Evolutionary conservation across 1,140 invertebrate genomes (phyloP), one percentile per base, ranked within the genome.

Genomic region (Camponotus floridanus): DNA sequence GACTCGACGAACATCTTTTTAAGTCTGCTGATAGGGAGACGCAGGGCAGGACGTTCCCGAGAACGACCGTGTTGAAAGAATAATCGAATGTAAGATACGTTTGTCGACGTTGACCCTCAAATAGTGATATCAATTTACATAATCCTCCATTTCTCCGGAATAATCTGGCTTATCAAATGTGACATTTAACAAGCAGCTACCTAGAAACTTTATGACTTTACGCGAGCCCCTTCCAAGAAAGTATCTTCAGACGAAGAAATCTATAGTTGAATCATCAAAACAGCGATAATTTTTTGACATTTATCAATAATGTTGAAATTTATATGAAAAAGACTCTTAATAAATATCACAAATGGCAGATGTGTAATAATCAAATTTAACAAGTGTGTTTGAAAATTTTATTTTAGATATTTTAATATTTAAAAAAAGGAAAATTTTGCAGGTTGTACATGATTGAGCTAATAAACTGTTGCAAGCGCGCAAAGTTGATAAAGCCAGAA

Each of bases 1-100:
- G 90, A 90, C 86, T 81, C 48, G 86, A 31, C 83, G 80, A 90
- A 87, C 89, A 90, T 90, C 89, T 78, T 87, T 90, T 90, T 79
- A 86, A 90, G 85, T 85, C 86, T 65, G 39, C 39, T 21, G 59
- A 48, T 39, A 51, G 65, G 26, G 73, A 33, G 59, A 42, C 31
- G 36, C 51, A 13, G 59, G 13, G 15, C 3, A 51, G 4, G 11
- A 13, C 9, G 42, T 2, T 2, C n/a, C 8, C n/a, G 71, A 36
- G 21, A 21, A n/a, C 15, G 15, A 11, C 2, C n/a, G 39, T 73
- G 21, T 81, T 71, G 31, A 71, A 73, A 61, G 51, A 81, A 73
- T 59, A 81, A 73, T 81, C 67, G 18, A 59, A 45, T 48, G 15
- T 39, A 33, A 71, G 68, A 71, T 73, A 61, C 36, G 67, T 73